Conservation (phyloP, 2,797 vertebrate species). For the Salmo trutta region DNA sequence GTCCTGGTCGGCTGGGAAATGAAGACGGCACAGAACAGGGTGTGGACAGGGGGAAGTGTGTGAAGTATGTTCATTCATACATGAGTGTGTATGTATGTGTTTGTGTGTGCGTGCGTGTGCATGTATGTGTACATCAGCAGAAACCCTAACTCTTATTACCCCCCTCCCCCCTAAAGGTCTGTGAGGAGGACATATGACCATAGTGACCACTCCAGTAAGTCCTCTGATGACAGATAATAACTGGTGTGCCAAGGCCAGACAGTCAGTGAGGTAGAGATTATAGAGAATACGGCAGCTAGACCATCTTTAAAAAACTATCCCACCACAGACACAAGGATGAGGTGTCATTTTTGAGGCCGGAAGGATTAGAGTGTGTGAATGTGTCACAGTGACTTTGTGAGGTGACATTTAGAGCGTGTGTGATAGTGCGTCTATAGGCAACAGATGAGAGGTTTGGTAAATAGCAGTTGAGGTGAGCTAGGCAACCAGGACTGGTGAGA, state of each 20-base stretch:
- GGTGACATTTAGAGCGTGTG: constrained; percentile 28
- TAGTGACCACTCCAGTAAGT: constrained; percentile 41
- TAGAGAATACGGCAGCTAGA: background rate
- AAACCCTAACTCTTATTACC: constrained; percentile 35
- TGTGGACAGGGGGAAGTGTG: too few relatives aligned
- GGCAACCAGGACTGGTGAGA: constrained; percentile 31
- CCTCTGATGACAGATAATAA: constrained; percentile 49
- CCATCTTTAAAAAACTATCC: constrained; percentile 20
- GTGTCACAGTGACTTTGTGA: constrained; percentile 20
- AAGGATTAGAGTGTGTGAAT: constrained; percentile 32
- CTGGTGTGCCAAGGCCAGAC: constrained; percentile 3
- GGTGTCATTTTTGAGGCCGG: constrained; percentile 45
- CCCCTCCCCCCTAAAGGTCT: constrained; percentile 33
- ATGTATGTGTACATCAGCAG: constrained; percentile 40
- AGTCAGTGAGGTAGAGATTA: background rate
- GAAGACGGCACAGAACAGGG: background rate
- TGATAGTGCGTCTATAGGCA: constrained; percentile 30
- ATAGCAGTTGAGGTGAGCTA: constrained; percentile 41
- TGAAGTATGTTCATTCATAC: too few relatives aligned
- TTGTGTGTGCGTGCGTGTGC: background rate
- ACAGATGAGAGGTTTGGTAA: constrained; percentile 54
- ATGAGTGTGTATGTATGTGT: background rate
- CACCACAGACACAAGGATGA: constrained; percentile 15
- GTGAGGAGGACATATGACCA: constrained; percentile 32
- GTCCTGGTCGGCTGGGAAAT: constrained; percentile 20